A percentile compares a stretch with the other conserved stretches of the same genome.
phyloP scores from a whole-genome alignment of 2,113 vertebrate species.

The Xiphias gladius region DNA sequence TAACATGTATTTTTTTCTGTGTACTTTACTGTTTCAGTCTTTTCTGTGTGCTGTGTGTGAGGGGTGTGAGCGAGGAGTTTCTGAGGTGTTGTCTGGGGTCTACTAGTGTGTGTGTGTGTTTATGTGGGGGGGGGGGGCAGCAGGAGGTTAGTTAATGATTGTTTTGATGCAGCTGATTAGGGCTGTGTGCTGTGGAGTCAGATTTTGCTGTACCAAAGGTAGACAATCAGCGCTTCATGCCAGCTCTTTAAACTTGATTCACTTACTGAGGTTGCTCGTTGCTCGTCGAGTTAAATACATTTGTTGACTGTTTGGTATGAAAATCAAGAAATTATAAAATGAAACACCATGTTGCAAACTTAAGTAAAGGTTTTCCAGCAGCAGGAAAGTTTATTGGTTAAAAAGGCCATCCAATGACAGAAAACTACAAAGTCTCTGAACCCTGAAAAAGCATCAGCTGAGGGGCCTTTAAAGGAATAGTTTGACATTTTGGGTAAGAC shows the following conservation, averaged over 20 bases:
- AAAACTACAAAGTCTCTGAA: background rate
- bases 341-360: background rate
- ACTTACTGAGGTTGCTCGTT: slow-evolving; percentile 43
- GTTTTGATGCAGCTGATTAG: slow-evolving; percentile 82
- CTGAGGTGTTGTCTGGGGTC: slow-evolving; percentile 51
- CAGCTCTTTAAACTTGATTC: slow-evolving; percentile 59
- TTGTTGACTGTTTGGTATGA: background rate
- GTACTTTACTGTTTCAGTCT: background rate
- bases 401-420: background rate
- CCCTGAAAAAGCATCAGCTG: background rate
- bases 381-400: background rate
- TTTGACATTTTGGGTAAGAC: background rate
- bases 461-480: background rate
- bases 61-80: slow-evolving; percentile 29
- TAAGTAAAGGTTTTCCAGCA: background rate
- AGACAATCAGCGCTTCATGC: slow-evolving; percentile 57
- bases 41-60: slow-evolving; percentile 19
- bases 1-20: background rate
- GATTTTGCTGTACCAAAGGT: slow-evolving; percentile 65
- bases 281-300: slow-evolving; percentile 14
- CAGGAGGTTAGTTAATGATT: slow-evolving; percentile 80
- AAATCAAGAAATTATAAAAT: background rate
- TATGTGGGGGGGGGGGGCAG: slow-evolving; percentile 31
- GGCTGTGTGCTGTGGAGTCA: slow-evolving; percentile 69
- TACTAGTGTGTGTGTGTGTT: too few relatives aligned